Conservation (phyloP, 2,113 vertebrate species). For the Athene cunicularia region DNA sequence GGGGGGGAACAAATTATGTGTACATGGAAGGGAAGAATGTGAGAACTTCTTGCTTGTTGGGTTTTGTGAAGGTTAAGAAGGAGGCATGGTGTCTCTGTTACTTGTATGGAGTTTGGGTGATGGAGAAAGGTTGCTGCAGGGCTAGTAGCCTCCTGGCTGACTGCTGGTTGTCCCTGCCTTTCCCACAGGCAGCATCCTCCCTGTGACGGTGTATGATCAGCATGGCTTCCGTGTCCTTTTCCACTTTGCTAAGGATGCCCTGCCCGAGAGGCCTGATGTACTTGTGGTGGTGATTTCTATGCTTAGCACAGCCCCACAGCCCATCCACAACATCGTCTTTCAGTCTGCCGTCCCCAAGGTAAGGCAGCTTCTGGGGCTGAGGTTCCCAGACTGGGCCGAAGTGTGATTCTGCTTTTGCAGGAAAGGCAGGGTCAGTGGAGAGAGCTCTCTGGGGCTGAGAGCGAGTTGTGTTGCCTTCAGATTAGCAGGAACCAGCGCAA, state of each 20-base stretch:
- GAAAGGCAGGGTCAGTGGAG: neutral
- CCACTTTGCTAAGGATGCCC: slow-evolving; percentile 90
- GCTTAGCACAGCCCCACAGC: slow-evolving; percentile 91
- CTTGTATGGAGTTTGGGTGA: neutral
- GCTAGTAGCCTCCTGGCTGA: neutral
- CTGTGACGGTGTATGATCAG: slow-evolving; percentile 93
- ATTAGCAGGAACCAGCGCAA: neutral
- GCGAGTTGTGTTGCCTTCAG: neutral
- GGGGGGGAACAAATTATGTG: neutral
- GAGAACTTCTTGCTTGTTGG: neutral
- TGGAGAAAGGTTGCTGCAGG: neutral
- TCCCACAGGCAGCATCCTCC: slow-evolving; percentile 89
- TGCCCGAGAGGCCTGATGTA: slow-evolving; percentile 86
- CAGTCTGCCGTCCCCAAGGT: slow-evolving; percentile 98
- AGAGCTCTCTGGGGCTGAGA: neutral
- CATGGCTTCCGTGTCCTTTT: slow-evolving; percentile 93
- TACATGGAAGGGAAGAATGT: neutral
- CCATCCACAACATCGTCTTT: slow-evolving; percentile 91
- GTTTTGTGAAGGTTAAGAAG: neutral
- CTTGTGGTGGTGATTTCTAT: slow-evolving; percentile 97
- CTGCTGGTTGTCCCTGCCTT: neutral
- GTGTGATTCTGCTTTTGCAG: neutral
- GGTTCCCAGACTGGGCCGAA: neutral
- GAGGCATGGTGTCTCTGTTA: neutral
- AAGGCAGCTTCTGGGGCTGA: neutral